A percentile compares a stretch with the other conserved stretches of the same genome.
Evolutionary conservation across 2,888 invertebrate species (phyloP).

Genomic region (Fragum fragum): DNA sequence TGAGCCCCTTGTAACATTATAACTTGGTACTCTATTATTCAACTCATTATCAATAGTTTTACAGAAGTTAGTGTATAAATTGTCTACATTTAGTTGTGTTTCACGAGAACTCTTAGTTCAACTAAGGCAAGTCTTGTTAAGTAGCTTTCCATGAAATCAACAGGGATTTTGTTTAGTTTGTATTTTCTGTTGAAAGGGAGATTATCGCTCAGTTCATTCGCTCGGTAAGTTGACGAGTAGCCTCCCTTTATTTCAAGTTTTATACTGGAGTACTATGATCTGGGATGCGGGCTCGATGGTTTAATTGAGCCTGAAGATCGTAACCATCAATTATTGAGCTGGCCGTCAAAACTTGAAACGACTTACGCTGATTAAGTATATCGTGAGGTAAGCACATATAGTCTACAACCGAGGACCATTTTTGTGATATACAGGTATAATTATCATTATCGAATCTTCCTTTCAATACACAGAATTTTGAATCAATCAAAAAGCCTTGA

Average conservation of each 20-base stretch:
- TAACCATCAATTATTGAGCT: neutral
- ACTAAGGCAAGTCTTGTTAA: neutral
- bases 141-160: neutral
- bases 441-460: neutral
- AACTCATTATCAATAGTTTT: constrained; percentile 30
- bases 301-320: constrained; percentile 22
- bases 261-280: constrained; percentile 1
- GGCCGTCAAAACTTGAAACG: neutral
- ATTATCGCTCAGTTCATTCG: neutral
- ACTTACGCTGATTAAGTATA: neutral
- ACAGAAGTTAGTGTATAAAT: neutral
- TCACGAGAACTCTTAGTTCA: constrained; percentile 1
- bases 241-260: neutral
- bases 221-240: neutral
- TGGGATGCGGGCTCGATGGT: constrained; percentile 20
- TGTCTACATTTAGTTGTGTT: constrained; percentile 11
- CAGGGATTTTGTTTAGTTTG: too few relatives aligned
- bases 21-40: constrained; percentile 27
- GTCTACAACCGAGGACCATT: neutral
- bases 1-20: neutral
- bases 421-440: neutral
- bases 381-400: neutral
- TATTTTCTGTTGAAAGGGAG: too few relatives aligned
- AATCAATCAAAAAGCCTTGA: neutral
- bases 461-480: constrained; percentile 1